A percentile compares a stretch with the other conserved stretches of the same genome.
phyloP scores from a whole-genome alignment of 2,888 invertebrate species.

The Drosophila pseudotalamancana region DNA sequence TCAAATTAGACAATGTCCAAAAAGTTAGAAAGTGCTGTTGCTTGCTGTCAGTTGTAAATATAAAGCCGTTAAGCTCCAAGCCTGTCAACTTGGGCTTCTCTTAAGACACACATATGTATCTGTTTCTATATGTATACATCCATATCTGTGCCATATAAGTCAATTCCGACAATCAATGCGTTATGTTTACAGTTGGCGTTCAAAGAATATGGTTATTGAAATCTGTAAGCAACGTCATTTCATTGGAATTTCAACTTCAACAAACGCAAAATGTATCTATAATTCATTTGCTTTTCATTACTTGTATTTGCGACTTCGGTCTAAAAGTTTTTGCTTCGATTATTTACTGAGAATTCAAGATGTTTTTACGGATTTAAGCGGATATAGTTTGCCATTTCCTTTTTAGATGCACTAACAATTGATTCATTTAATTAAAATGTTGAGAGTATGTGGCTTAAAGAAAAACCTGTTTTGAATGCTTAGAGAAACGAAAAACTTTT shows the following conservation, averaged over 20 bases:
- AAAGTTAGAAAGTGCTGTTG: constrained; percentile 48
- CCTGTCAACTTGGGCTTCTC: constrained; percentile 41
- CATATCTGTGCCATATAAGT: constrained; percentile 46
- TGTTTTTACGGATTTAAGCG: too few relatives aligned
- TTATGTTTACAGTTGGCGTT: constrained; percentile 25
- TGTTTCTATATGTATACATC: too few relatives aligned
- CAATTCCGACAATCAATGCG: constrained; percentile 33
- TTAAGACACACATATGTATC: constrained; percentile 7
- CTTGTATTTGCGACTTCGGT: too few relatives aligned
- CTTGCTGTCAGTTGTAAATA: constrained; percentile 51
- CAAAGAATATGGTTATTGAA: constrained; percentile 2
- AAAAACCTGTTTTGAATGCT: too few relatives aligned
- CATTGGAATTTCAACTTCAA: constrained; percentile 4
- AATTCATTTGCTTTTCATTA: background rate
- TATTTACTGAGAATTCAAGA: too few relatives aligned
- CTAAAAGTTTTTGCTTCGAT: too few relatives aligned
- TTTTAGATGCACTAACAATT: too few relatives aligned
- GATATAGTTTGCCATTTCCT: too few relatives aligned
- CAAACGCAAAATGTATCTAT: too few relatives aligned
- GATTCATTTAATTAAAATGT: too few relatives aligned
- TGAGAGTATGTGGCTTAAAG: too few relatives aligned
- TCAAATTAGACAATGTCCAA: constrained; percentile 52
- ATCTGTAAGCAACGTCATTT: background rate
- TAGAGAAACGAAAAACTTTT: too few relatives aligned
- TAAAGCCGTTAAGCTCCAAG: constrained; percentile 38